phyloP scores from a whole-genome alignment of 1,140 invertebrate genomes.

The Akabosia matsudoensis region DNA sequence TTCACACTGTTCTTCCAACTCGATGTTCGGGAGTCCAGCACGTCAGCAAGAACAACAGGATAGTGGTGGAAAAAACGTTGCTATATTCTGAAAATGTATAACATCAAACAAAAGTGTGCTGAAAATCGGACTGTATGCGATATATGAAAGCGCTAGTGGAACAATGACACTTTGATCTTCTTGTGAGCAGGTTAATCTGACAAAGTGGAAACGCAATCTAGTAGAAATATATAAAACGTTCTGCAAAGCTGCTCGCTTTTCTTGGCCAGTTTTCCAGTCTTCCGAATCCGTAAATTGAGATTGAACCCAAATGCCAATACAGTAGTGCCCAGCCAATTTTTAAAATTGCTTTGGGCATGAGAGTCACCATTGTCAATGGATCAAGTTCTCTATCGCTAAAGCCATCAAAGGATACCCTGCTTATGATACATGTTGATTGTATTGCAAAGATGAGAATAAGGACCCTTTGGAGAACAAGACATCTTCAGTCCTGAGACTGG shows the following conservation, averaged over 20 bases:
- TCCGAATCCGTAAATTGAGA: background rate
- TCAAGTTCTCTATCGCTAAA: too few species aligned
- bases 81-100: background rate
- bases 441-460: too few species aligned
- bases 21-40: background rate
- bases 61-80: background rate
- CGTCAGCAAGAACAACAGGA: background rate
- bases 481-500: too few species aligned
- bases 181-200: background rate
- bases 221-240: too few species aligned
- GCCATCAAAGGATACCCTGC: too few species aligned
- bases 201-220: background rate
- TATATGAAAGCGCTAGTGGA: too few species aligned
- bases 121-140: background rate
- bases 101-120: background rate
- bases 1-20: background rate
- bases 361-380: background rate
- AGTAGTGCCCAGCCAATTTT: background rate
- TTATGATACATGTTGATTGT: too few species aligned
- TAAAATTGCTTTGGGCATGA: background rate
- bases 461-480: too few species aligned
- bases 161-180: background rate
- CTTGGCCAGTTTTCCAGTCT: background rate
- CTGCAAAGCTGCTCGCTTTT: background rate
- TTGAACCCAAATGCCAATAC: background rate